Evolutionary conservation across 2,113 vertebrate species (phyloP), one percentile per base, ranked within the genome.

Genomic region (Paradoxurus hermaphroditus): DNA sequence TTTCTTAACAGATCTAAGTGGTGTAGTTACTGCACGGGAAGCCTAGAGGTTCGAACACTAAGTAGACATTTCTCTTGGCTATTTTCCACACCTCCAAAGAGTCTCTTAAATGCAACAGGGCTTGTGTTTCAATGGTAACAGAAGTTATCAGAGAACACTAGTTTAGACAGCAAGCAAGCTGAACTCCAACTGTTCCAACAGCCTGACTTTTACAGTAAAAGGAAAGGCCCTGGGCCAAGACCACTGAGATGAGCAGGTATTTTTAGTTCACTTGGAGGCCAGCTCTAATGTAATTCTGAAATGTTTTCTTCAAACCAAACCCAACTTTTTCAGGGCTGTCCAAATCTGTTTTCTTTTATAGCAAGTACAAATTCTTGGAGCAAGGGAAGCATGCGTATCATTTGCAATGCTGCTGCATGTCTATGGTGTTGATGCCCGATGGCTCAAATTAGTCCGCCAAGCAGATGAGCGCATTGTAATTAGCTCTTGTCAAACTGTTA

Each of bases 171-270:
- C 95, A 98, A 98, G 96, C 63, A 96, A 97, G 81, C 95, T 65
- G 97, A 97, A 96, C 96, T 98, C 95, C 95, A 95, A 97, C 97
- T 98, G 96, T 98, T 97, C 97, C 96, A 98, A 98, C 97, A 98
- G 98, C 78, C 90, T 15, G 44, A 98, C 98, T 98, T 97, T 97
- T 97, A 75, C 92, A 98, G 97, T 94, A 95, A 39, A 90, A 97
- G 93, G 86, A 97, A 88, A 34, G 16, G 97, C 97, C 97, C 97
- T 62, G 41, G 90, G 97, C 97, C 96, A 97, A 98, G 84, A 91
- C 96, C 97, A 97, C 94, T 96, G 98, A 98, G 96, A 98, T 44
- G 95, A 95, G 94, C 0, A 5, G 97, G 85, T 98, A 98, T 97
- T 98, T 99, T 98, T 98, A 98, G 96, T 98, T 98, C 96, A 89